These are phyloP conservation scores for Egretta garzetta DNA, from an alignment of 2,113 vertebrate species.

Conservation along the genomic window DNA sequence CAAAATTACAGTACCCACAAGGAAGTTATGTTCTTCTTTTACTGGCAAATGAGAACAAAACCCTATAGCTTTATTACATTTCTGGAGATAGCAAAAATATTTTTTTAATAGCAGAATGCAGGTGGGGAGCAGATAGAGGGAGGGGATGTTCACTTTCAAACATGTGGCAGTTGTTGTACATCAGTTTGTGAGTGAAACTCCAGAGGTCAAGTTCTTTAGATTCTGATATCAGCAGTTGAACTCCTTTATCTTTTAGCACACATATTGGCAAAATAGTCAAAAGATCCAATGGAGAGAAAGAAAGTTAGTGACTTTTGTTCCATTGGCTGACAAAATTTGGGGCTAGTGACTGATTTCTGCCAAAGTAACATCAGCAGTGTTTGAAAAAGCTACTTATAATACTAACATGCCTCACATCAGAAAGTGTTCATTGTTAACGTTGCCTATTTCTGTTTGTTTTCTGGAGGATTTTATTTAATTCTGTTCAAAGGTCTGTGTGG, in stretches of 20 bases:
- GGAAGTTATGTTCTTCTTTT: neutral
- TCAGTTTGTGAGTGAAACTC: neutral
- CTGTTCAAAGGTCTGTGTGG: neutral
- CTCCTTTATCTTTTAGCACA: neutral
- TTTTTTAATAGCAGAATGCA: neutral
- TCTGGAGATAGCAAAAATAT: neutral
- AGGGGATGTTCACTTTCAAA: neutral
- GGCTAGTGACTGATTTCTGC: neutral
- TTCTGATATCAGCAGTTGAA: neutral
- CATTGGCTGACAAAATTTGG: neutral
- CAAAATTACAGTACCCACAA: neutral
- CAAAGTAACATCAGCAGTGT: neutral
- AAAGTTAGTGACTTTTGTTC: neutral
- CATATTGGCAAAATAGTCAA: neutral
- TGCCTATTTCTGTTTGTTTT: neutral
- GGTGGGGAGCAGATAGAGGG: neutral
- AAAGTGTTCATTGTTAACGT: fast-evolving
- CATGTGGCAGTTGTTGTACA: neutral
- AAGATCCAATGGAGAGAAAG: neutral
- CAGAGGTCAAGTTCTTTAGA: neutral
- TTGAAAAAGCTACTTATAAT: neutral
- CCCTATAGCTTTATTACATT: neutral
- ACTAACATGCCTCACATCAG: neutral
- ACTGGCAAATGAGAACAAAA: neutral
- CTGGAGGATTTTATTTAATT: neutral